Evolutionary conservation across 2,888 invertebrate species (phyloP), one percentile per base, ranked within the genome.

Genomic region (Gandaritis pyraliata): DNA sequence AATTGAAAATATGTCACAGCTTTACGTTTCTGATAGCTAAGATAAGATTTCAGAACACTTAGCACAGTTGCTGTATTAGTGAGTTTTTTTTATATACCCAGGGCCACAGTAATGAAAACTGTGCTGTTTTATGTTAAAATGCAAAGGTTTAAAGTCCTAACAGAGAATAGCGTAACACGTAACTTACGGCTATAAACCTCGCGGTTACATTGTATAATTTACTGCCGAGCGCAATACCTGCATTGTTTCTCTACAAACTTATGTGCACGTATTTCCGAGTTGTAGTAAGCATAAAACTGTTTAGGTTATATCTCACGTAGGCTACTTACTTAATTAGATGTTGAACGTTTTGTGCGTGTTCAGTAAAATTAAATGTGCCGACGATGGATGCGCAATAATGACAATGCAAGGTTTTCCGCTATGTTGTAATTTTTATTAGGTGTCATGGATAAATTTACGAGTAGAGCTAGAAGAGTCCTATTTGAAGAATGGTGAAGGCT

Each of bases 151-250:
- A 23, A 56, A 49, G 49, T 57, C 39, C 43, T 66, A 70, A 68
- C 72, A 66, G 69, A 70, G 30, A 30, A 49, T 68, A 50, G 45
- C 50, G 74, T 78, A 76, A 75, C 76, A 74, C 74, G 81, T 82
- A 79, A 84, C 85, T 86, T 82, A 85, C 81, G 82, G 69, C 80
- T 76, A 85, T 87, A 86, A 87, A 86, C 53, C 56, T 60, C 48
- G 63, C 64, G 58, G 61, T 62, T 58, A 61, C 71, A 70, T 68
- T 69, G 68, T 68, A 65, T 58, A 64, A 67, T 68, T 66, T 68
- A 73, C 68, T 60, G 70, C 63, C 45, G 61, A 58, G 70, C 68
- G 71, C 66, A 74, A 71, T 77, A 81, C 81, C 78, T 81, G 81
- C 80, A 82, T 83, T 84, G 82, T 83, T 80, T 73, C 70, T 76